Evolutionary conservation across 2,888 invertebrate genomes (phyloP).

Genomic region (Pristionchus mayeri): DNA sequence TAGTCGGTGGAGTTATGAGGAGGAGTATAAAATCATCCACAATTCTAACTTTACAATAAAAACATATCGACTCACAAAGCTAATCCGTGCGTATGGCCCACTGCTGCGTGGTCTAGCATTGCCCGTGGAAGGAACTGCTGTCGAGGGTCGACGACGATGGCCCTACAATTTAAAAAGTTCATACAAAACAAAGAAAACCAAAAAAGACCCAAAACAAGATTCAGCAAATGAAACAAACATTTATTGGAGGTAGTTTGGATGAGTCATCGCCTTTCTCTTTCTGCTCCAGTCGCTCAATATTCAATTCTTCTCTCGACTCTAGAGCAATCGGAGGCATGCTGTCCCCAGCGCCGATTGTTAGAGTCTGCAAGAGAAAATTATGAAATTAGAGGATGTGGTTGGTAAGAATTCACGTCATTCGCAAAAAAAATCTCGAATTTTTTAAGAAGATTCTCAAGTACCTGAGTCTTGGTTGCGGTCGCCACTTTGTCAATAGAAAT

Average conservation of each 20-base stretch:
- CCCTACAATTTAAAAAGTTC: background rate
- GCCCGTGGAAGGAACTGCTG: background rate
- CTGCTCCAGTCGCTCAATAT: background rate
- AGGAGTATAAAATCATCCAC: background rate
- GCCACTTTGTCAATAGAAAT: background rate
- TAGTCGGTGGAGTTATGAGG: too few relatives aligned
- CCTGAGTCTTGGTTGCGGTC: background rate
- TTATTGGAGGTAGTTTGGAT: background rate
- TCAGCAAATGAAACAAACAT: background rate
- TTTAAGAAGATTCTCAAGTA: too few relatives aligned
- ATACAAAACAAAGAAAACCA: background rate
- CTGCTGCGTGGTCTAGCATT: background rate
- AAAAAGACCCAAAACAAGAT: background rate
- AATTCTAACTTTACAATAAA: background rate
- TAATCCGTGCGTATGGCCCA: constrained; percentile 6
- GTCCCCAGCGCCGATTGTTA: background rate
- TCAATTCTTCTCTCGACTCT: background rate
- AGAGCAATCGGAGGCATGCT: background rate
- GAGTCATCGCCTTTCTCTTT: background rate
- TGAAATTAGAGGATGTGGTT: too few relatives aligned
- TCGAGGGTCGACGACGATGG: background rate
- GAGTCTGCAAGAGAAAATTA: background rate
- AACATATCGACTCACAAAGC: background rate
- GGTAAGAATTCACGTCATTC: too few relatives aligned
- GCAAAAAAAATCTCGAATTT: too few relatives aligned